A percentile compares a stretch with the other conserved stretches of the same genome.
Conservation (phyloP, 2,113 vertebrate genomes). For the Vombatus ursinus region DNA sequence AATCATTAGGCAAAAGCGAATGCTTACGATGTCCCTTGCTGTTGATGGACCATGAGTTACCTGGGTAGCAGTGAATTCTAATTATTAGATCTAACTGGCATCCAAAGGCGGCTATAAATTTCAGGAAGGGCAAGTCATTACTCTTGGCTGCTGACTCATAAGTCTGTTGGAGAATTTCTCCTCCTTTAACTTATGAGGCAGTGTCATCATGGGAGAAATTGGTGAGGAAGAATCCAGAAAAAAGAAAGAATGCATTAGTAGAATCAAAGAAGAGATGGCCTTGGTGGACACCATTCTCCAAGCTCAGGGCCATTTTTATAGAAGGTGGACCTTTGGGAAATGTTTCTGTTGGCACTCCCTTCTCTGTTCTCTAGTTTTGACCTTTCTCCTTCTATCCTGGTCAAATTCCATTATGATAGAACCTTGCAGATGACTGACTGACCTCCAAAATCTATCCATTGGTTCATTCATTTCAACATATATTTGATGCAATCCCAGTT, state of each 20-base stretch:
- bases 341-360: not conserved
- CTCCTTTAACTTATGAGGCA: not conserved
- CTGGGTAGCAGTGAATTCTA: constrained; percentile 49
- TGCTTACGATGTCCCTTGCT: not conserved
- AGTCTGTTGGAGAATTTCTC: not conserved
- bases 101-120: not conserved
- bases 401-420: not conserved
- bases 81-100: constrained; percentile 26
- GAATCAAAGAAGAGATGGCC: not conserved
- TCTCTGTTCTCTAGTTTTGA: not conserved
- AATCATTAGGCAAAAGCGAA: not conserved
- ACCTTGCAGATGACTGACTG: not conserved
- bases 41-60: not conserved
- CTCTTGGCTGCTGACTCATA: not conserved
- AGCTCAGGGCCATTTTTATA: not conserved
- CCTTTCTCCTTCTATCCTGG: not conserved
- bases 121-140: not conserved
- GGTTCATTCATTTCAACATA: not conserved
- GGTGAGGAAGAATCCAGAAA: not conserved
- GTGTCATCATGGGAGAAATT: not conserved
- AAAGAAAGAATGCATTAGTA: not conserved
- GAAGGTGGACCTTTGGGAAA: not conserved
- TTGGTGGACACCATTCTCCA: no score
- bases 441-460: not conserved
- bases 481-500: not conserved